Base-by-base conservation (phyloP, 2,888 invertebrate genomes). In the Rhorus exstirpatorius region DNA sequence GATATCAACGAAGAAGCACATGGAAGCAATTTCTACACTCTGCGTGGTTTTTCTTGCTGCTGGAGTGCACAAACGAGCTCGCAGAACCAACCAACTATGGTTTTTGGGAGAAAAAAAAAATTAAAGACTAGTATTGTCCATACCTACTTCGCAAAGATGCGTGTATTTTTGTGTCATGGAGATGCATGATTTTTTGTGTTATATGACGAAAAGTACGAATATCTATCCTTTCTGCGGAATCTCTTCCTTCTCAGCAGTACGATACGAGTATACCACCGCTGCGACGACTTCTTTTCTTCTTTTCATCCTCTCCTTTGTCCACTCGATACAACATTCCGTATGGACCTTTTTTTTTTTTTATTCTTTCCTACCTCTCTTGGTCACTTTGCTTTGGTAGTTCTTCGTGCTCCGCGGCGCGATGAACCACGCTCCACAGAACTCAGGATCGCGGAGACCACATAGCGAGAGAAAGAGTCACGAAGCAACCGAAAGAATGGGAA, bases 291-390 rank as follows among this genome's bases (percentile, higher is more conserved):
- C 24, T 51, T 26, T 77, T 41, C 14, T 74, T 67, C 58, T 46
- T 70, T 19, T 67, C 60, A 21, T 49, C 38, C 14, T 17, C 10
- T 38, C 44, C 53, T 19, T 49, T 51, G 71, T 61, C 65, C 51
- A 81, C 71, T 67, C 65, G 81, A 63, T 71, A 76, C 68, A 81
- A 77, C 71, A 81, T 72, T 77, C 72, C 77, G 61, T 41, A n/a
- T 53, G 53, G 35, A 70, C 55, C 63, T 26, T 55, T 61, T 67
- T 72, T 51, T 17, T 60, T 65, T 67, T 31, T 31, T 31, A 31
- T 31, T 31, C 6, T 3, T 31, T 31, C 6, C 63, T 44, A 10
- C 55, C 55, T 12, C 49, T 51, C 44, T 35, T 31, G 67, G 55
- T 58, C 55, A 72, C 71, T 72, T 72, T 46, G 49, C 49, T 44